These are phyloP conservation scores for Pandemis heparana DNA, from an alignment of 2,888 invertebrate genomes.

Conservation along the genomic window DNA sequence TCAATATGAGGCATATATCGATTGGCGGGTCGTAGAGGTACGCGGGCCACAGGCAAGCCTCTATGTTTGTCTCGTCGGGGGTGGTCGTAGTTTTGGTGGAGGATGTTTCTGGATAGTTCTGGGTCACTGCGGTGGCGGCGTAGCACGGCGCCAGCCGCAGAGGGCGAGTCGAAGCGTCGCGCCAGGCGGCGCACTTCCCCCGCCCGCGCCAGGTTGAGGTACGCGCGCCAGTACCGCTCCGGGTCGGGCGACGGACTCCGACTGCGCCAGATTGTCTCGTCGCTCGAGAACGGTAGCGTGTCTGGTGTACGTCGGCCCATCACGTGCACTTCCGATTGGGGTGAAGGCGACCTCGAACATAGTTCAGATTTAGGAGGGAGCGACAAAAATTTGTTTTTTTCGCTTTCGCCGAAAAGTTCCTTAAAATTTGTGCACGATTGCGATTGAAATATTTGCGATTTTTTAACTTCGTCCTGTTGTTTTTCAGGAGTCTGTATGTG, in stretches of 20 bases:
- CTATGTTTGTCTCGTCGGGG: constrained; percentile 63
- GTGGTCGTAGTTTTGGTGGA: constrained; percentile 75
- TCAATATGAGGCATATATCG: constrained; percentile 95
- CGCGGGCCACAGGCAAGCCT: constrained; percentile 87
- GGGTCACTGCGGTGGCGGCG: constrained; percentile 92
- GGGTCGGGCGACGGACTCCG: constrained; percentile 91
- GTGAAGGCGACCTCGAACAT: constrained; percentile 82
- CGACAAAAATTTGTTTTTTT: constrained; percentile 85
- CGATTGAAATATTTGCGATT: constrained; percentile 81
- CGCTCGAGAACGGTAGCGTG: constrained; percentile 86
- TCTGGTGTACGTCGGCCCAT: constrained; percentile 79
- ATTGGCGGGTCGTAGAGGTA: constrained; percentile 88
- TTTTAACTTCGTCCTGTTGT: constrained; percentile 57
- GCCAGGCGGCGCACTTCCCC: constrained; percentile 93
- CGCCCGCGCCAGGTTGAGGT: constrained; percentile 89
- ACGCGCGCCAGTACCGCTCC: constrained; percentile 89
- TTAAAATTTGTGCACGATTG: constrained; percentile 91
- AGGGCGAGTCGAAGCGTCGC: constrained; percentile 90
- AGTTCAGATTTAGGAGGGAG: constrained; percentile 78
- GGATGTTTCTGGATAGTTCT: constrained; percentile 87
- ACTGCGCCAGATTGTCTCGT: constrained; percentile 89
- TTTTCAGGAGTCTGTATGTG: constrained; percentile 46
- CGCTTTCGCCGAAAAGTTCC: constrained; percentile 92
- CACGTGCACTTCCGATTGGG: constrained; percentile 80
- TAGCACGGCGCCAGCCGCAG: constrained; percentile 80